Evolutionary conservation across 2,888 invertebrate genomes (phyloP).

Genomic region (Halictus ligatus): DNA sequence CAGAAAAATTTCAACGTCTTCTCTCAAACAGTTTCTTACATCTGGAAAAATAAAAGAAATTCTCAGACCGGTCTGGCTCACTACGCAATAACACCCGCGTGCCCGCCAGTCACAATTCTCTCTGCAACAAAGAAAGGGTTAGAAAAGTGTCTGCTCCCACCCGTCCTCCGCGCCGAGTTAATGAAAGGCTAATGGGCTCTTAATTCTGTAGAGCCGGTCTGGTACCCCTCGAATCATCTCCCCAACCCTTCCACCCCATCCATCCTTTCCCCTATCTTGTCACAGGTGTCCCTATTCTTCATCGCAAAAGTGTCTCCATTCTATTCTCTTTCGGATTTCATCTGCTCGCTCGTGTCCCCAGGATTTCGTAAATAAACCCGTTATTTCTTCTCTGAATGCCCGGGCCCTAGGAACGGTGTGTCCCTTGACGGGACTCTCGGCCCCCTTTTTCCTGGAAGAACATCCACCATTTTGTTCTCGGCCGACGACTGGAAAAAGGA

Average conservation of each 20-base stretch:
- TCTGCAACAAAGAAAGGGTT: slow-evolving; percentile 54
- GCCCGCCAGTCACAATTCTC: slow-evolving; percentile 18
- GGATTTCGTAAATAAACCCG: slow-evolving; percentile 32
- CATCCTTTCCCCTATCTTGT: neutral
- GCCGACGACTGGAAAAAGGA: slow-evolving; percentile 16
- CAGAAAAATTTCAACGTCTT: neutral
- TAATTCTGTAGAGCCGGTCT: slow-evolving; percentile 72
- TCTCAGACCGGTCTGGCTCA: neutral
- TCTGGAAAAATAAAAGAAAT: neutral
- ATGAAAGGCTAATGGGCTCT: slow-evolving; percentile 77
- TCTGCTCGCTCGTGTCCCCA: neutral
- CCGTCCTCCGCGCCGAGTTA: slow-evolving; percentile 66
- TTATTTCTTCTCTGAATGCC: slow-evolving; percentile 19
- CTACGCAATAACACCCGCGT: neutral
- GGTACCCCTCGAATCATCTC: slow-evolving; percentile 34
- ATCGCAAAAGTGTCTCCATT: slow-evolving; percentile 4
- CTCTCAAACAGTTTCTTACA: neutral
- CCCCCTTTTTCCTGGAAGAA: neutral
- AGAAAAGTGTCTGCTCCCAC: slow-evolving; percentile 46
- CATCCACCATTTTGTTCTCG: slow-evolving; percentile 9
- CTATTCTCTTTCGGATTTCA: slow-evolving; percentile 2
- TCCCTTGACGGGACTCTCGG: neutral
- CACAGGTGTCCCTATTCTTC: slow-evolving; percentile 15
- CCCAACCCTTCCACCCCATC: slow-evolving; percentile 21
- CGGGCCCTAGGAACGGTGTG: neutral